phyloP scores from a whole-genome alignment of 2,888 invertebrate genomes.

The Helobdella robusta region DNA sequence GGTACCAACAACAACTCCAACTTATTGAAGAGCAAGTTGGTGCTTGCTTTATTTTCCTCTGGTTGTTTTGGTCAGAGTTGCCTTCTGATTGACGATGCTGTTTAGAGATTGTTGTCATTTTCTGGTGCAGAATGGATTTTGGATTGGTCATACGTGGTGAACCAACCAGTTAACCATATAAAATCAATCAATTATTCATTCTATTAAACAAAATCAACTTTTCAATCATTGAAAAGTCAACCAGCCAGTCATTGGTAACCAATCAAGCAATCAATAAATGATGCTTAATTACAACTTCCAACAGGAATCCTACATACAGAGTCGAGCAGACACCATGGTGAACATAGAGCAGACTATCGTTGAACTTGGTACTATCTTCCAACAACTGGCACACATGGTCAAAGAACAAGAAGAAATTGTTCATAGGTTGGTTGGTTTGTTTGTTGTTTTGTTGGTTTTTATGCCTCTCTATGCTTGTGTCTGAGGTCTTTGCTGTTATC shows the following conservation, averaged over 20 bases:
- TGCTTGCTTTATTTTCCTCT: neutral
- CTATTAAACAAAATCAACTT: neutral
- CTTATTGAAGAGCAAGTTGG: constrained; percentile 68
- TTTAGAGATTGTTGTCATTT: too few species aligned
- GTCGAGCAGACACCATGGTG: constrained; percentile 94
- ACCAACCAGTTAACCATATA: too few species aligned
- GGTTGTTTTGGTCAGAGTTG: neutral
- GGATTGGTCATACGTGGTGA: too few species aligned
- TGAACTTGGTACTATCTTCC: constrained; percentile 95
- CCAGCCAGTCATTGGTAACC: neutral
- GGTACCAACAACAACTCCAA: constrained; percentile 55
- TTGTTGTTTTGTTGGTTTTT: neutral
- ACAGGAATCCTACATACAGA: constrained; percentile 76
- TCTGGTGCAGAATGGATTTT: too few species aligned
- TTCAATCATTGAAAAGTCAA: neutral
- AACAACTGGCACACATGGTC: constrained; percentile 74
- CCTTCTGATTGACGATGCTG: too few species aligned
- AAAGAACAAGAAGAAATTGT: constrained; percentile 97
- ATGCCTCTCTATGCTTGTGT: neutral
- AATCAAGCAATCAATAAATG: neutral
- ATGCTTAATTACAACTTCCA: too few species aligned
- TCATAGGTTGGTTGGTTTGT: constrained; percentile 56
- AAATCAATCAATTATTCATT: constrained; percentile 8
- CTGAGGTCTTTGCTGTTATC: neutral
- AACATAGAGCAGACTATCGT: constrained; percentile 97